phyloP scores from a whole-genome alignment of 2,888 invertebrate genomes.

The Latrodectus elegans region DNA sequence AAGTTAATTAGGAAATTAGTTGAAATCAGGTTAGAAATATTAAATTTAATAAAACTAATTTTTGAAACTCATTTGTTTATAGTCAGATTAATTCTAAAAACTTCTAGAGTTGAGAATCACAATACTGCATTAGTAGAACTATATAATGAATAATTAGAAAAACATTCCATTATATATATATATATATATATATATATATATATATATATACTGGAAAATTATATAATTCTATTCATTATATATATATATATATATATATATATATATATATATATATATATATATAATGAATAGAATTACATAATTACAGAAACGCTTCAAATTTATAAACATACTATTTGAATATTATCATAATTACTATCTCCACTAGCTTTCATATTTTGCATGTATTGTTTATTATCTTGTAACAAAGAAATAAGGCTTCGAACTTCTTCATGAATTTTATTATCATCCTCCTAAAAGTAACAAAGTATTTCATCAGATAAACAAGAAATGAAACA shows the following conservation, averaged over 20 bases:
- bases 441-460: constrained; percentile 6
- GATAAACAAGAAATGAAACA: too few species aligned
- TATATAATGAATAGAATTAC: background rate
- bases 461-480: background rate
- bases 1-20: too few species aligned
- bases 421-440: constrained; percentile 17
- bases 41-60: too few species aligned
- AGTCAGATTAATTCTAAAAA: too few species aligned
- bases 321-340: constrained; percentile 7
- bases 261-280: too few species aligned
- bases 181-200: too few species aligned
- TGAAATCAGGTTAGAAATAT: too few species aligned
- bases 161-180: too few species aligned
- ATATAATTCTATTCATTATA: background rate
- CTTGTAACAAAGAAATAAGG: constrained; percentile 28
- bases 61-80: too few species aligned
- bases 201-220: too few species aligned
- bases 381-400: constrained; percentile 30
- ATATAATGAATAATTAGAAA: background rate
- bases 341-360: background rate
- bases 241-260: too few species aligned
- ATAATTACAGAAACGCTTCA: background rate
- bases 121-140: background rate
- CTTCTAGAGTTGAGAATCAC: background rate
- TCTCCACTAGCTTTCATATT: constrained; percentile 18